Percentiles rank a stretch among this genome's conserved stretches.
Conservation (phyloP, 2,888 invertebrate genomes). For the Scotopteryx bipunctaria region DNA sequence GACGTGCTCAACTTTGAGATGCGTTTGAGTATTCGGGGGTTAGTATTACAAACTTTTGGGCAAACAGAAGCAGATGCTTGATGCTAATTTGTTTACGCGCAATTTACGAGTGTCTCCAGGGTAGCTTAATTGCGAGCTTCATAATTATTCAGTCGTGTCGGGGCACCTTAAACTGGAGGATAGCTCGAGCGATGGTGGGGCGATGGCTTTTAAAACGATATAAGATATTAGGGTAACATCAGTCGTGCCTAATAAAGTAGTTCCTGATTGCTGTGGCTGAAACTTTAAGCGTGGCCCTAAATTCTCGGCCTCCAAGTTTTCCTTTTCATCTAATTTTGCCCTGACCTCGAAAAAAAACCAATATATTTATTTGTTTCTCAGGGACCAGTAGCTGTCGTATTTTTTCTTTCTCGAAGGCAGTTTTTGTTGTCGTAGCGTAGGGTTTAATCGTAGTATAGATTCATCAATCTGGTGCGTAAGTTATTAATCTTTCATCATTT, state of each 20-base stretch:
- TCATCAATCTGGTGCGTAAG: too few species aligned
- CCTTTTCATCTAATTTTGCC: neutral
- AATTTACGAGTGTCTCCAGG: conserved; percentile 33
- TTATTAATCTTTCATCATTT: too few species aligned
- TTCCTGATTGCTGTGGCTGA: neutral
- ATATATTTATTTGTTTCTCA: too few species aligned
- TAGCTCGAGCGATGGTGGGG: conserved; percentile 10
- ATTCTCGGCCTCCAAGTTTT: too few species aligned
- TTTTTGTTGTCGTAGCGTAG: too few species aligned
- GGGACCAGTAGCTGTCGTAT: too few species aligned
- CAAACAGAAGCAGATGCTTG: conserved; percentile 33
- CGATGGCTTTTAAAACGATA: conserved; percentile 19
- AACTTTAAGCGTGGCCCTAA: neutral
- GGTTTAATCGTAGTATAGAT: too few species aligned
- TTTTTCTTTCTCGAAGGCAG: too few species aligned
- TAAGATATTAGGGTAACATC: neutral
- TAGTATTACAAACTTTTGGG: conserved; percentile 26
- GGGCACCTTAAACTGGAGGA: conserved; percentile 5
- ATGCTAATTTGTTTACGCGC: conserved; percentile 36
- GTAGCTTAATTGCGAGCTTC: conserved; percentile 30
- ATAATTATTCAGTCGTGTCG: conserved; percentile 32
- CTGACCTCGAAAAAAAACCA: too few species aligned
- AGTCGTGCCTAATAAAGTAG: neutral
- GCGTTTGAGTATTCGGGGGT: too few species aligned
- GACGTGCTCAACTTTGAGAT: too few species aligned